Evolutionary conservation across 1,140 invertebrate genomes (phyloP).

Genomic region (Eupristina koningsbergeri): DNA sequence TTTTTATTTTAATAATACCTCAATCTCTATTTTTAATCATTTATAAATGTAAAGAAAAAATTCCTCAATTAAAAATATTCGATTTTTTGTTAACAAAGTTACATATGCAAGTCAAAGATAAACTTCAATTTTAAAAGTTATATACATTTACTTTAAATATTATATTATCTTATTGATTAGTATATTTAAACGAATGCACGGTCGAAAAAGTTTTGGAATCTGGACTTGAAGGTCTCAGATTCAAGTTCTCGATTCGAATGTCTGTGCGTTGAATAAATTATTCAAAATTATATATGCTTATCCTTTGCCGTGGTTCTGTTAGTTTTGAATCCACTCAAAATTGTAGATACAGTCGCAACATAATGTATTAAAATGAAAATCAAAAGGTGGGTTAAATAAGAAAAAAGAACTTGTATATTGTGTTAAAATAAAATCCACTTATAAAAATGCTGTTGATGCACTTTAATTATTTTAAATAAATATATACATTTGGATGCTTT

Average conservation of each 20-base stretch:
- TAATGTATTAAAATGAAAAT: background rate
- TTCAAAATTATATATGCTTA: slow-evolving; percentile 11
- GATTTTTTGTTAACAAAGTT: background rate
- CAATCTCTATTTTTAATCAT: too few relatives aligned
- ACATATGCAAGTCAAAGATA: background rate
- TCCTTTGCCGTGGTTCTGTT: background rate
- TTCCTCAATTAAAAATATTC: background rate
- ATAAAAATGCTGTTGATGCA: background rate
- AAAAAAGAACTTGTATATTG: background rate
- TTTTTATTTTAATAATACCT: too few relatives aligned
- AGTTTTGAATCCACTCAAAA: background rate
- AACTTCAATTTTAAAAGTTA: background rate
- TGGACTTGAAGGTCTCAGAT: background rate
- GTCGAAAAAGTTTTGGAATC: background rate
- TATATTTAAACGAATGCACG: background rate
- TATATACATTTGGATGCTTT: background rate
- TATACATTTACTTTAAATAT: background rate
- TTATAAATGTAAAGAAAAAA: too few relatives aligned
- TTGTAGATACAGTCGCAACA: background rate
- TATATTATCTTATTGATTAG: background rate
- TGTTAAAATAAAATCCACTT: background rate
- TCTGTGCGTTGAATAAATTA: background rate
- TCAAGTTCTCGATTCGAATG: background rate
- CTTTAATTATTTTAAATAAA: background rate
- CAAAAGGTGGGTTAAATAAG: background rate